Evolutionary conservation across 2,797 vertebrate species (phyloP).

Genomic region (Benthosema pterotum): DNA sequence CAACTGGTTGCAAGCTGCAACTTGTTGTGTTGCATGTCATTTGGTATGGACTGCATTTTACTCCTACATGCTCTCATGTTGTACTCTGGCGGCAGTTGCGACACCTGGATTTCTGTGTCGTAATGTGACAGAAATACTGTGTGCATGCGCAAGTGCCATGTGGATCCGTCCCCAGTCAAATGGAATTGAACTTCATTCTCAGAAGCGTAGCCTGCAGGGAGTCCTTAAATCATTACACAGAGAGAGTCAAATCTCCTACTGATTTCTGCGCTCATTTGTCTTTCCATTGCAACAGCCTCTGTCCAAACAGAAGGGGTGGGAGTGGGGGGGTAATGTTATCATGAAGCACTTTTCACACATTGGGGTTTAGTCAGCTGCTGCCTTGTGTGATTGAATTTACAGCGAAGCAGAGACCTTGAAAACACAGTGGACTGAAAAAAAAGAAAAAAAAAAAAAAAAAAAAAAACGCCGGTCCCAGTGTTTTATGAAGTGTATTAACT

Average conservation of each 20-base stretch:
- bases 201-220: slow-evolving; percentile 22
- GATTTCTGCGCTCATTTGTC: slow-evolving; percentile 42
- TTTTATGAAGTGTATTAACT: slow-evolving; percentile 68
- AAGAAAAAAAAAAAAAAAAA: too few relatives aligned
- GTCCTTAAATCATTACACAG: slow-evolving; percentile 28
- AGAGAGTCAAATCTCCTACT: slow-evolving; percentile 43
- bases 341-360: slow-evolving; percentile 50
- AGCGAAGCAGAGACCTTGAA: slow-evolving; percentile 54
- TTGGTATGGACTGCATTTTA: too few relatives aligned
- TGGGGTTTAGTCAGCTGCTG: slow-evolving; percentile 60
- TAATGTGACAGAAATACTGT: too few relatives aligned
- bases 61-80: too few relatives aligned
- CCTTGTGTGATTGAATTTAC: slow-evolving; percentile 61
- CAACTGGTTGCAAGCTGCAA: too few relatives aligned
- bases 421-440: slow-evolving; percentile 55
- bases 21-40: too few relatives aligned
- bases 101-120: too few relatives aligned
- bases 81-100: too few relatives aligned
- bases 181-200: slow-evolving; percentile 16
- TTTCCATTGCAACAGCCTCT: slow-evolving; percentile 34
- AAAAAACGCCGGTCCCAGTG: too few relatives aligned
- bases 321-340: slow-evolving; percentile 23
- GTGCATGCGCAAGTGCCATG: too few relatives aligned
- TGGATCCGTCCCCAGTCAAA: slow-evolving; percentile 15
- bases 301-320: slow-evolving; percentile 21